Evolutionary conservation across 1,140 invertebrate species (phyloP).

Genomic region (Chelonus insularis): DNA sequence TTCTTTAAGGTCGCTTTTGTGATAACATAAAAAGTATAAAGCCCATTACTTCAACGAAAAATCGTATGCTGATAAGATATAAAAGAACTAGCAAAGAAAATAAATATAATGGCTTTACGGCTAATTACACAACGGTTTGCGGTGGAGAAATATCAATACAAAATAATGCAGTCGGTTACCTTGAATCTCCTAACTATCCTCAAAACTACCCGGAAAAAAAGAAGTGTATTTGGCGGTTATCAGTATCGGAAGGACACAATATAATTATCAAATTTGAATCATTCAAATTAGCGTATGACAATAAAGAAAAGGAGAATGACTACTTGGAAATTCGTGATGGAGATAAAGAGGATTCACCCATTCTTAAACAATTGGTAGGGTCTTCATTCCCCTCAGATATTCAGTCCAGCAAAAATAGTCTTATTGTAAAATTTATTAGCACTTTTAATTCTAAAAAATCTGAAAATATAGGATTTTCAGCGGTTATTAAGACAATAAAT

Average conservation of each 20-base stretch:
- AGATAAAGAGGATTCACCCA: slow-evolving; percentile 71
- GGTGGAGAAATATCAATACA: slow-evolving; percentile 86
- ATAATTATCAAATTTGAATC: slow-evolving; percentile 77
- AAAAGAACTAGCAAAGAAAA: slow-evolving; percentile 68
- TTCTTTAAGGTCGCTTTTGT: slow-evolving; percentile 75
- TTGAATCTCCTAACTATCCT: slow-evolving; percentile 97
- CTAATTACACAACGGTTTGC: slow-evolving; percentile 88
- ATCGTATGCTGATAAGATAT: slow-evolving; percentile 85
- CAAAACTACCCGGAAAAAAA: slow-evolving; percentile 95
- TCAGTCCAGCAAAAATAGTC: slow-evolving; percentile 83
- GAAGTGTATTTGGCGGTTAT: slow-evolving; percentile 94
- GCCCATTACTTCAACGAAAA: slow-evolving; percentile 75
- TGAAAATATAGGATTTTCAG: slow-evolving; percentile 81
- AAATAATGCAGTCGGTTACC: slow-evolving; percentile 66
- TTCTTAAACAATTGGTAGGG: slow-evolving; percentile 93
- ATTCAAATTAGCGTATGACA: slow-evolving; percentile 94
- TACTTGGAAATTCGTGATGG: slow-evolving; percentile 90
- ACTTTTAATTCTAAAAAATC: slow-evolving; percentile 92
- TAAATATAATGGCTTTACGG: slow-evolving; percentile 76
- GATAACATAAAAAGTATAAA: slow-evolving; percentile 75
- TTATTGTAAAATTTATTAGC: slow-evolving; percentile 94
- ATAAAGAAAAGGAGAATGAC: slow-evolving; percentile 97
- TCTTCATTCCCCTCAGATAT: slow-evolving; percentile 90
- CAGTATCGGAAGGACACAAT: slow-evolving; percentile 86
- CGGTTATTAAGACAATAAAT: slow-evolving; percentile 76